Evolutionary conservation across 1,140 invertebrate species (phyloP), one percentile per base, ranked within the genome.

Genomic region (Diuraphis noxia): DNA sequence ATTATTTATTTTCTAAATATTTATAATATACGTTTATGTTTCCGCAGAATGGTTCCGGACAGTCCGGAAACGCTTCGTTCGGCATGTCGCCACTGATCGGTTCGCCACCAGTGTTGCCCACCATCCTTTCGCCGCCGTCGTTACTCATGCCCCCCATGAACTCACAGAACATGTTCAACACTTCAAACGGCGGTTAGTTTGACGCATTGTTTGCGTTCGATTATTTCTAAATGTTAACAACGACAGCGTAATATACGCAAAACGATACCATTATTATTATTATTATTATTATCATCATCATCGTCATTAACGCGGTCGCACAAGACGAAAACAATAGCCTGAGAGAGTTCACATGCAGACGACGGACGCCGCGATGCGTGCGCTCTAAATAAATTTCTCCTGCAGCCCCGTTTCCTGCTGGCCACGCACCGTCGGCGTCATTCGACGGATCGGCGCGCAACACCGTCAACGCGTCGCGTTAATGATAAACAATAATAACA

Each of bases 101-200:
- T 25, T 93, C 94, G 2, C 93, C 94, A 19, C 93, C 93, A 9
- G 92, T 93, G 9, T 92, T 94, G 92, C 94, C 95, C 43, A 94
- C 95, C 46, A 94, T 95, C 34, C 95, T 96, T 93, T 95, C 95
- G 93, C 95, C 95, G 6, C 95, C 95, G 36, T 94, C 95, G 0
- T 94, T 96, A 93, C 95, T 96, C 93, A 95, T 96, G 95, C 95
- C 95, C 91, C 34, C 93, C 25, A 92, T 94, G 88, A 91, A 49
- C 38, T 46, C 89, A 13, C 89, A 91, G 43, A 91, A n/a, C 56
- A 72, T 91, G 89, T 91, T 91, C 34, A 91, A 82, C 89, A 38
- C 89, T 23, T 25, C 89, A 34, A 91, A 81, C 72, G 38, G 89
- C 38, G 77, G 56, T 72, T 72, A 91, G 89, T 91, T 6, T 43